These are phyloP conservation scores for Melieria picta DNA, from an alignment of 2,888 invertebrate species.

Conservation along the genomic window DNA sequence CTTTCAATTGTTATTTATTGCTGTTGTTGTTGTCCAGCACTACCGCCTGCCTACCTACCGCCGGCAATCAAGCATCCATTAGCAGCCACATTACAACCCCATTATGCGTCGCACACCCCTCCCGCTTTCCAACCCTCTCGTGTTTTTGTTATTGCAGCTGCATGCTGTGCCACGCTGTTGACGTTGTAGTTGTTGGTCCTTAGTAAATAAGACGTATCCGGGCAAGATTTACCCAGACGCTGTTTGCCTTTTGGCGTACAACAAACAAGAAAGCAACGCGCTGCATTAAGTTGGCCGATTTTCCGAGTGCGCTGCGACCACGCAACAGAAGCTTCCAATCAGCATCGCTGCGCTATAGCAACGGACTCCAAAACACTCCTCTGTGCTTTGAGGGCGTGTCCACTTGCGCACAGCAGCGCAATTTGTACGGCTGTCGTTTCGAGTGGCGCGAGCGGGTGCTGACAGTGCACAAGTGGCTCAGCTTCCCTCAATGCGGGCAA, in stretches of 20 bases:
- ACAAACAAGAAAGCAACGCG: too few species aligned
- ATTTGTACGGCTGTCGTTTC: too few species aligned
- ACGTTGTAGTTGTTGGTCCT: conserved; percentile 21
- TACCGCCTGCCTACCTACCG: conserved; percentile 33
- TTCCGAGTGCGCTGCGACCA: too few species aligned
- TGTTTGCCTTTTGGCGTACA: conserved; percentile 27
- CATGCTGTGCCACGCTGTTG: conserved; percentile 46
- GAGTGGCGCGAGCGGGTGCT: too few species aligned
- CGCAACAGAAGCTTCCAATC: too few species aligned
- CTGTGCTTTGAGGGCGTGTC: too few species aligned
- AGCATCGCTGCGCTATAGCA: too few species aligned
- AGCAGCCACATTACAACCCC: conserved; percentile 63
- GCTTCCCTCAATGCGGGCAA: too few species aligned
- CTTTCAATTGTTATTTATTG: conserved; percentile 23
- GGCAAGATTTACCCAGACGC: conserved; percentile 19
- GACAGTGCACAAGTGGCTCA: too few species aligned
- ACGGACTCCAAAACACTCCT: too few species aligned
- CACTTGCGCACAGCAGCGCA: too few species aligned
- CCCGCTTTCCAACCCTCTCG: background rate
- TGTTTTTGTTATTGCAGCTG: conserved; percentile 49
- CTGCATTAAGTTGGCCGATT: too few species aligned
- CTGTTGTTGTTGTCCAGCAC: conserved; percentile 17
- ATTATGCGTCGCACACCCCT: conserved; percentile 47
- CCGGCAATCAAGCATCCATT: conserved; percentile 59
- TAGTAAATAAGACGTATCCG: background rate